These are phyloP conservation scores for Sphaeridia pumilis DNA, from an alignment of 2,888 invertebrate species.

Conservation along the genomic window DNA sequence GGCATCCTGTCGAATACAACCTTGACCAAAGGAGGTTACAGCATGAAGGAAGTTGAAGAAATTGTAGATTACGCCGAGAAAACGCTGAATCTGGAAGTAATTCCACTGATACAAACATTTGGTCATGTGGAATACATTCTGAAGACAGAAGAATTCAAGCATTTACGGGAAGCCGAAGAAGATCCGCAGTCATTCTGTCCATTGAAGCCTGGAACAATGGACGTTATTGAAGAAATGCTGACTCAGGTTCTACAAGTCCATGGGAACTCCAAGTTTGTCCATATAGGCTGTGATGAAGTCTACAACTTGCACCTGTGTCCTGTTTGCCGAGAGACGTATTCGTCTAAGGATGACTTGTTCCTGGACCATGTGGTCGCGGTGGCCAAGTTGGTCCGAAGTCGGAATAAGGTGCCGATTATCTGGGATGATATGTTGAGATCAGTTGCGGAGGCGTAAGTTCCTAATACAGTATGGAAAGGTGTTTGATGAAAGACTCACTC, in stretches of 20 bases:
- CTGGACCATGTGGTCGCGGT: slow-evolving; percentile 55
- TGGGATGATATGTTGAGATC: slow-evolving; percentile 81
- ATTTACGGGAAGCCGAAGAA: slow-evolving; percentile 52
- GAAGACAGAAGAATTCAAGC: slow-evolving; percentile 55
- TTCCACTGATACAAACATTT: slow-evolving; percentile 73
- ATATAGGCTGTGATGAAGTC: slow-evolving; percentile 65
- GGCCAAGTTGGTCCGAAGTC: slow-evolving; percentile 40
- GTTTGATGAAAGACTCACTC: no score
- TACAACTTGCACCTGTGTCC: slow-evolving; percentile 58
- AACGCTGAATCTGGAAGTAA: slow-evolving; percentile 52
- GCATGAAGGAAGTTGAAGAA: slow-evolving; percentile 52
- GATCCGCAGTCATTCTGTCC: slow-evolving; percentile 66
- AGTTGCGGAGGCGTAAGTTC: slow-evolving; percentile 36
- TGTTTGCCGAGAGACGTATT: slow-evolving; percentile 42
- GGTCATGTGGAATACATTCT: slow-evolving; percentile 76
- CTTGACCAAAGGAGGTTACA: slow-evolving; percentile 52
- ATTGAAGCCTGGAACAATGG: slow-evolving; percentile 50
- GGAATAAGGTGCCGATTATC: slow-evolving; percentile 53
- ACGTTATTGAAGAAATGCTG: slow-evolving; percentile 54
- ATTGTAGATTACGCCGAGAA: slow-evolving; percentile 56
- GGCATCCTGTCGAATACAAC: slow-evolving; percentile 47
- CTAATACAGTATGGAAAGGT: no score
- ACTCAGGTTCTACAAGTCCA: slow-evolving; percentile 48
- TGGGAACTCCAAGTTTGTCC: slow-evolving; percentile 45
- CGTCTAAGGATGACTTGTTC: slow-evolving; percentile 47